Conservation (phyloP, 2,113 vertebrate genomes). For the Gadus chalcogrammus region DNA sequence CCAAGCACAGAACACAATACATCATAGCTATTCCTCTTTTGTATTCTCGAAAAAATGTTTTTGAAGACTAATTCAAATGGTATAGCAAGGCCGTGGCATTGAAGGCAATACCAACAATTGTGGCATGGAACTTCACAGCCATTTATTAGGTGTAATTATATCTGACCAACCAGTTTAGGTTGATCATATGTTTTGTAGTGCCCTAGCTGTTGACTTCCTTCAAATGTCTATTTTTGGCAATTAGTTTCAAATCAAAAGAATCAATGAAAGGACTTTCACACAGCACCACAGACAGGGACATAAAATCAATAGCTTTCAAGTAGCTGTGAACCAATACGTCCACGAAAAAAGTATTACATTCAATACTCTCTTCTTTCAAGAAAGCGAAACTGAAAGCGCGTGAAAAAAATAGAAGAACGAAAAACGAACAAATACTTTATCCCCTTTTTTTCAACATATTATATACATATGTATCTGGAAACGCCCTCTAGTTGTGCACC, state of each 20-base stretch:
- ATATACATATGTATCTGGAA: conserved; percentile 11
- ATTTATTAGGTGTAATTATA: conserved; percentile 67
- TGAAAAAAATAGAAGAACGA: conserved; percentile 9
- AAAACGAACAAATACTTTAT: conserved; percentile 12
- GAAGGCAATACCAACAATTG: conserved; percentile 6
- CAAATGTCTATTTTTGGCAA: conserved; percentile 56
- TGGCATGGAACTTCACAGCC: conserved; percentile 48
- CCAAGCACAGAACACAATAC: neutral
- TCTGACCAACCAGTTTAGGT: conserved; percentile 56
- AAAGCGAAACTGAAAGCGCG: conserved; percentile 8
- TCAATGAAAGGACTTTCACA: conserved; percentile 51
- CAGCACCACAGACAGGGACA: conserved; percentile 27
- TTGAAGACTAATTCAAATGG: neutral
- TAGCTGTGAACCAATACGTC: conserved; percentile 24
- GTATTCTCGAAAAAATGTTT: neutral
- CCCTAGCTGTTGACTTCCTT: conserved; percentile 55
- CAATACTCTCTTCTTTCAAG: conserved; percentile 9
- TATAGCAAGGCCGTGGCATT: conserved; percentile 11
- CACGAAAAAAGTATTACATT: conserved; percentile 28
- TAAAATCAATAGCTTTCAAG: conserved; percentile 66
- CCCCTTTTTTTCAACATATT: neutral
- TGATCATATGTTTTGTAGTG: conserved; percentile 65
- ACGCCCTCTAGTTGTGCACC: conserved; percentile 13
- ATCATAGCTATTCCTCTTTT: neutral
- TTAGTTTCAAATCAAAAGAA: conserved; percentile 65